Conservation (phyloP, 2,797 vertebrate genomes). For the Acipenser transmontanus region DNA sequence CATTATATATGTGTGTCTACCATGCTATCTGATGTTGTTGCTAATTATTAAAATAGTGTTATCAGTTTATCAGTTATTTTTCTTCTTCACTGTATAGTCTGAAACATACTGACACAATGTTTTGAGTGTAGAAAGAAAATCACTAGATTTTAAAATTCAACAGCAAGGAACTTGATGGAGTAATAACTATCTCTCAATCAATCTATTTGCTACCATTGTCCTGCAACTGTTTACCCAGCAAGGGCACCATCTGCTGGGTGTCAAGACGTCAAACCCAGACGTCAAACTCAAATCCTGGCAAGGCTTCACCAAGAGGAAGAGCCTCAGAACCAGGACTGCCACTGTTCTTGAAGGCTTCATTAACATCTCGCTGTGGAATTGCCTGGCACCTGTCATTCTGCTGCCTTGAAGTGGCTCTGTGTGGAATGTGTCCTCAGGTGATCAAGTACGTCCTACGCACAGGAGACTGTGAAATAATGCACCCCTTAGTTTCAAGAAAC, state of each 20-base stretch:
- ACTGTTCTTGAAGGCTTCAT: not conserved
- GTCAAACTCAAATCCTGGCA: not conserved
- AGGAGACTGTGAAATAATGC: not conserved
- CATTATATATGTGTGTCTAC: too few species aligned
- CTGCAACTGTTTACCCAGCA: not conserved
- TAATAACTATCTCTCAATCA: not conserved
- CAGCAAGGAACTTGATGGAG: not conserved
- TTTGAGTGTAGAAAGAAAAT: not conserved
- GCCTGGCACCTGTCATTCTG: not conserved
- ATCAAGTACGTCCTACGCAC: not conserved
- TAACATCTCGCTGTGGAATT: not conserved
- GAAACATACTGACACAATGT: not conserved
- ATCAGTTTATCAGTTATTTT: not conserved
- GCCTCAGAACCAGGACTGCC: not conserved
- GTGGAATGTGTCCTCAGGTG: not conserved
- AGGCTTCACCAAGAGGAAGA: not conserved
- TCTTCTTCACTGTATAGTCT: not conserved
- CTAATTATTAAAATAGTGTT: not conserved
- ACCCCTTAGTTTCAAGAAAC: not conserved
- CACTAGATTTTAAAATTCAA: too few species aligned
- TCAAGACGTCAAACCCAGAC: not conserved
- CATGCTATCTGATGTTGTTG: too few species aligned
- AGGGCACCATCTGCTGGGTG: conserved; percentile 7
- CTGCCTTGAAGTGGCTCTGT: not conserved
- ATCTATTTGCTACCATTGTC: not conserved